Evolutionary conservation across 2,113 vertebrate genomes (phyloP).

Genomic region (Lepus timidus): DNA sequence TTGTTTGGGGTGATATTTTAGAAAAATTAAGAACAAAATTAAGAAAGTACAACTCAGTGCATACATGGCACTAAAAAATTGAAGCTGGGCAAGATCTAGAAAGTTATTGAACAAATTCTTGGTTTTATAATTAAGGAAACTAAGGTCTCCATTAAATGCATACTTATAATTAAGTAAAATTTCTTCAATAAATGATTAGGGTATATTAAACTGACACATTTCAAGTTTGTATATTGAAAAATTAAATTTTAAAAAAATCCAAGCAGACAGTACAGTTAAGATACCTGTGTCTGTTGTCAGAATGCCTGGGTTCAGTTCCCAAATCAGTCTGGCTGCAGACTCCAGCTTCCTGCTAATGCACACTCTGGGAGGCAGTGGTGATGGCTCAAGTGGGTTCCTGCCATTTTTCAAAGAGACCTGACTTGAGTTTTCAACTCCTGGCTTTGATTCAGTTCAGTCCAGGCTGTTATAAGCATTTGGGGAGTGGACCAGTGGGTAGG

Average conservation of each 20-base stretch:
- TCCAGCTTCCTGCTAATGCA: too few species aligned
- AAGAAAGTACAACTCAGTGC: not conserved
- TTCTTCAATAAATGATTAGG: not conserved
- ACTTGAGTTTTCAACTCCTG: too few species aligned
- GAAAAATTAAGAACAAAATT: conserved; percentile 22
- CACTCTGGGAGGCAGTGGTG: too few species aligned
- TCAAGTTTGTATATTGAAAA: not conserved
- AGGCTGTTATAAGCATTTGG: too few species aligned
- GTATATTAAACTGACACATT: not conserved
- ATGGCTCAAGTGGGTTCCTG: too few species aligned
- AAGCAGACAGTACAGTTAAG: too few species aligned
- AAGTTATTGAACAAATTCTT: not conserved
- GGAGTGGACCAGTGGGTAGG: too few species aligned
- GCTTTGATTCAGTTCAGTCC: too few species aligned
- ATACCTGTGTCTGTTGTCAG: too few species aligned
- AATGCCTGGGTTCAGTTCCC: too few species aligned
- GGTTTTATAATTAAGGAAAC: conserved; percentile 22
- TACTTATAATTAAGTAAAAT: not conserved
- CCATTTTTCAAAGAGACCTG: too few species aligned
- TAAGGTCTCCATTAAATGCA: not conserved
- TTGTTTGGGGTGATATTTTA: not conserved
- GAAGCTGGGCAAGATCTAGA: not conserved
- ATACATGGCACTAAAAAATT: not conserved
- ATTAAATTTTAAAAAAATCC: not conserved
- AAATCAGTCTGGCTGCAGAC: too few species aligned